Conservation (phyloP, 2,797 vertebrate species). For the Myoxocephalus aenaeus region DNA sequence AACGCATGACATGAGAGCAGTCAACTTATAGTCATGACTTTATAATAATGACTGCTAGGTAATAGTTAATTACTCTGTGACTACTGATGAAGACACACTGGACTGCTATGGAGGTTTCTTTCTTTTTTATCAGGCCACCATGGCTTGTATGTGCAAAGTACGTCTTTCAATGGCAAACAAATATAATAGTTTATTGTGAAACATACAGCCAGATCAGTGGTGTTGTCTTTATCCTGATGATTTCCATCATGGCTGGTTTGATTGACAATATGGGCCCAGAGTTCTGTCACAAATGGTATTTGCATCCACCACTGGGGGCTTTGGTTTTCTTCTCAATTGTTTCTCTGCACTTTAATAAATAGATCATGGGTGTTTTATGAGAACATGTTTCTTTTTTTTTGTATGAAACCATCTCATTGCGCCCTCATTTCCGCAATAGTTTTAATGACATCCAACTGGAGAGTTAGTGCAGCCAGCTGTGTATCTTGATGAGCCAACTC, state of each 20-base stretch:
- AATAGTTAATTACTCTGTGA: background rate
- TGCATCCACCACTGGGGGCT: background rate
- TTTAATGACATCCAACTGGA: too few relatives aligned
- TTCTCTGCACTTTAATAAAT: background rate
- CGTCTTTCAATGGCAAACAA: background rate
- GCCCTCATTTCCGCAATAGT: background rate
- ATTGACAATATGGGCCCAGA: background rate
- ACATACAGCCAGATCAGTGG: background rate
- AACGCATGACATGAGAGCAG: background rate
- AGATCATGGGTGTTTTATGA: background rate
- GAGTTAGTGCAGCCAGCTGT: background rate
- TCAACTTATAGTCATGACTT: background rate
- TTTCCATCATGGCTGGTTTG: background rate
- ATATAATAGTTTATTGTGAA: background rate
- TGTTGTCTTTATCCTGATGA: background rate
- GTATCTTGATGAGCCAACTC: background rate
- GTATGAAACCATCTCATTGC: background rate
- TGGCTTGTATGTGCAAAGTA: background rate
- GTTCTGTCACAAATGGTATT: background rate
- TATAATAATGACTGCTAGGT: constrained; percentile 3
- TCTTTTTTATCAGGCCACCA: background rate
- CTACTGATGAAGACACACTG: background rate
- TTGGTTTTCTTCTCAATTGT: too few relatives aligned
- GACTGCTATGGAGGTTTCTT: background rate
- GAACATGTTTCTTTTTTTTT: background rate